Percentiles rank a stretch among this genome's conserved stretches.
phyloP scores from a whole-genome alignment of 2,888 invertebrate species.

The Xiphydria camelus region DNA sequence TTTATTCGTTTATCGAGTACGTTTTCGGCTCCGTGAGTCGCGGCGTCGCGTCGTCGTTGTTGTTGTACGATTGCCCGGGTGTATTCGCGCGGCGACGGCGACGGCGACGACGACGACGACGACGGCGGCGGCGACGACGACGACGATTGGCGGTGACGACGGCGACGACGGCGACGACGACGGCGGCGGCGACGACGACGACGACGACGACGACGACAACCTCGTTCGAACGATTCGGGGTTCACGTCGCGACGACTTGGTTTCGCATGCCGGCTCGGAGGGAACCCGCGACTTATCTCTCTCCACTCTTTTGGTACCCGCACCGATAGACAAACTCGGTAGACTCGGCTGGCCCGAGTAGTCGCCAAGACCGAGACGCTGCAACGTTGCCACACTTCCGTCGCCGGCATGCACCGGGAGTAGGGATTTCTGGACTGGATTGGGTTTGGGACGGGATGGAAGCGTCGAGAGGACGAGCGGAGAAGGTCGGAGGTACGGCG shows the following conservation, averaged over 20 bases:
- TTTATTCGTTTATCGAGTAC: too few relatives aligned
- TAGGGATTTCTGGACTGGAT: conserved; percentile 49
- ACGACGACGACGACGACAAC: conserved; percentile 5
- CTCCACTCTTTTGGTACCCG: conserved; percentile 48
- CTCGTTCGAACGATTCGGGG: conserved; percentile 3
- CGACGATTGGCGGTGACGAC: too few relatives aligned
- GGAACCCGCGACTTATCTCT: conserved; percentile 43
- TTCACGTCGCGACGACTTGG: conserved; percentile 26
- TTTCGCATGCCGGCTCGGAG: conserved; percentile 41
- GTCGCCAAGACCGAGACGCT: conserved; percentile 53
- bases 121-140: conserved; percentile 23
- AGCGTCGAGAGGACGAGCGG: conserved; percentile 30
- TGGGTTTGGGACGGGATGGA: conserved; percentile 32
- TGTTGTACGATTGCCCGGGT: not conserved
- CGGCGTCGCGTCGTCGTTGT: not conserved
- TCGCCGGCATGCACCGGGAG: conserved; percentile 38
- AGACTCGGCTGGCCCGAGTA: conserved; percentile 54
- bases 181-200: conserved; percentile 14
- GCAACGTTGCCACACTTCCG: conserved; percentile 55
- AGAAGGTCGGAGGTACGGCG: conserved; percentile 14
- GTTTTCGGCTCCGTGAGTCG: not conserved
- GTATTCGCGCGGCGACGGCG: conserved; percentile 12
- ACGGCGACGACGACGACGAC: conserved; percentile 17
- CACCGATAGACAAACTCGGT: conserved; percentile 55
- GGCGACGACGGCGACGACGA: conserved; percentile 13